Evolutionary conservation across 2,113 vertebrate genomes (phyloP), one percentile per base, ranked within the genome.

Genomic region (Progne subis): DNA sequence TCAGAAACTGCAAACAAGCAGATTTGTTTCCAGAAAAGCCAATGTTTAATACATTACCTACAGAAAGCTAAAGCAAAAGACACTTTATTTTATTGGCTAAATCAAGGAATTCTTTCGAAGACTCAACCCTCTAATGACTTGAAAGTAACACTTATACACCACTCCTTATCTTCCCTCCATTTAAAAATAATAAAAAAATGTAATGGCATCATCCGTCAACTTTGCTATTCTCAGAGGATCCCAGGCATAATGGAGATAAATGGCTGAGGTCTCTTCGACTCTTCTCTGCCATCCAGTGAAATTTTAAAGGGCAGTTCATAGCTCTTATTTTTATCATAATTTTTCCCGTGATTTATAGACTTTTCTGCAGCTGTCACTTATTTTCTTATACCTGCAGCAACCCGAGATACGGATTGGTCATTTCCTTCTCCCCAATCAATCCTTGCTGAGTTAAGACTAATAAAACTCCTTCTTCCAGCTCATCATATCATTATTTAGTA

Each of bases 401-500:
- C 17, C 69, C 74, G 88, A 88, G 71, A 26, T 3, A 79, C 18
- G 6, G 79, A 94, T 95, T 86, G 88, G 83, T 70, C 94, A 88
- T 93, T 97, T 95, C 96, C 86, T 49, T 95, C 80, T 89, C 82
- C 88, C 92, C 87, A 91, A 72, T 96, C 91, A 94, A 94, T 97
- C 94, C 68, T 91, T 61, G 95, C 91, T 95, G 82, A 95, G 90
- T 93, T 95, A 93, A 96, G 91, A 95, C 96, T 96, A 97, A 97
- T 96, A 97, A 96, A 97, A 95, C 68, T 90, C 80, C 79, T 95
- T 96, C 94, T 88, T 91, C 28, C 71, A 96, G 88, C 95, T 97
- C 97, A 96, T 97, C 96, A 93, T 95, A 95, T 85, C 95, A 97
- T 97, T 97, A 97, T 95, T 97, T 96, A 95, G 95, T 95, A 96